Evolutionary conservation across 2,888 invertebrate genomes (phyloP), one percentile per base, ranked within the genome.

Genomic region (Ophraella communa): DNA sequence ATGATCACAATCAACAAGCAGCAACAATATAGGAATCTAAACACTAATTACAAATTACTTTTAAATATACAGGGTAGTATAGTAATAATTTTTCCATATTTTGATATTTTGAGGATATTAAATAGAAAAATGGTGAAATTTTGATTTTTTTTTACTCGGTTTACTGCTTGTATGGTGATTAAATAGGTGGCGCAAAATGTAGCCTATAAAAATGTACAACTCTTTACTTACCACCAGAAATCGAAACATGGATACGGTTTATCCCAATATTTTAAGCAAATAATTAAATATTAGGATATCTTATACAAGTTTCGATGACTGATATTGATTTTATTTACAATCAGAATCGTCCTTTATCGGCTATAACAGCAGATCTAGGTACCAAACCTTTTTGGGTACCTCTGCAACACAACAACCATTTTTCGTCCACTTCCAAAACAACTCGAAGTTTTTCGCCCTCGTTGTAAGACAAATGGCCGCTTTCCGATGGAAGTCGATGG

Each of bases 371-470:
- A 65, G 88, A 87, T 64, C 88, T 85, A 1, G 91, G 91, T 44
- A 92, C 92, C 42, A 92, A 84, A 64, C 92, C 92, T 77, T 91
- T 91, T 74, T 89, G 89, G 39, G 90, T 89, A 5, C 91, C 91
- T 71, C 90, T 84, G 75, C 91, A 90, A 79, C 92, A 92, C 62
- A 92, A 82, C 71, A 92, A 80, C 87, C 91, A 89, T 74, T 90
- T 90, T 75, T 87, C 88, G 79, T 92, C 92, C 49, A 92, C 91
- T 75, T 92, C 91, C 24, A 92, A 83, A 53, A 92, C 88, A 33
- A 92, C 86, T 66, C 88, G 88, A 51, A 92, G 84, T 45, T 87
- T 85, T 78, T 92, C 92, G 17, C 91, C 91, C 79, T 91, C 91
- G 78, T 89, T 90, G 82, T 91, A 92, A 11, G 91, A 88, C 39